Percentiles rank a stretch among this genome's conserved stretches.
These are phyloP conservation scores for Frankliniella fusca DNA, from an alignment of 2,888 invertebrate species.

Conservation along the genomic window DNA sequence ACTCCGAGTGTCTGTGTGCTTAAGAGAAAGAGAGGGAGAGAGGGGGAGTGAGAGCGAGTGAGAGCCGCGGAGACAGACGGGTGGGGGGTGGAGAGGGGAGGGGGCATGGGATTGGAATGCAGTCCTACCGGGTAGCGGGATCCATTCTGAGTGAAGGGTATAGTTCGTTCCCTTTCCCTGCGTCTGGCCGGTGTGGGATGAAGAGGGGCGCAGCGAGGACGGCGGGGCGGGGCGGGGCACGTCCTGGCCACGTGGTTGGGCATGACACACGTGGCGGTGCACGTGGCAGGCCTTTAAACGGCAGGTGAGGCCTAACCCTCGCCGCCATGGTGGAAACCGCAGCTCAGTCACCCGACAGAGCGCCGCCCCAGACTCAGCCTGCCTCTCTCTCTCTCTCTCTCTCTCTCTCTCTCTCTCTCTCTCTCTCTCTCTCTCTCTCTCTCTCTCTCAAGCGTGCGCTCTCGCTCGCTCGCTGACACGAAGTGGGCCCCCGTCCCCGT, in stretches of 20 bases:
- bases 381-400: no score
- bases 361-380: no score
- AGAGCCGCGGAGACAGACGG: neutral
- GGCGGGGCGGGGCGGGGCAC: no score
- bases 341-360: no score
- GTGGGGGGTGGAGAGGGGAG: neutral
- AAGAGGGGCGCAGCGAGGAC: no score
- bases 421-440: no score
- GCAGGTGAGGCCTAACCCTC: no score
- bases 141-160: slow-evolving; percentile 22
- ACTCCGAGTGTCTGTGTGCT: neutral
- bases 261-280: neutral
- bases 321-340: no score
- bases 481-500: neutral
- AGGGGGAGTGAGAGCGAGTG: neutral
- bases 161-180: slow-evolving; percentile 25
- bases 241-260: no score
- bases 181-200: neutral
- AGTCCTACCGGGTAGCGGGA: slow-evolving; percentile 23
- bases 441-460: no score
- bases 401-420: no score
- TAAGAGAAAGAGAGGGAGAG: neutral
- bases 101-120: slow-evolving; percentile 19
- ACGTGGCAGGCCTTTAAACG: neutral
- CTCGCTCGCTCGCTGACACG: no score